A percentile compares a stretch with the other conserved stretches of the same genome.
These are phyloP conservation scores for Celastrina argiolus DNA, from an alignment of 2,888 invertebrate genomes.

Conservation along the genomic window DNA sequence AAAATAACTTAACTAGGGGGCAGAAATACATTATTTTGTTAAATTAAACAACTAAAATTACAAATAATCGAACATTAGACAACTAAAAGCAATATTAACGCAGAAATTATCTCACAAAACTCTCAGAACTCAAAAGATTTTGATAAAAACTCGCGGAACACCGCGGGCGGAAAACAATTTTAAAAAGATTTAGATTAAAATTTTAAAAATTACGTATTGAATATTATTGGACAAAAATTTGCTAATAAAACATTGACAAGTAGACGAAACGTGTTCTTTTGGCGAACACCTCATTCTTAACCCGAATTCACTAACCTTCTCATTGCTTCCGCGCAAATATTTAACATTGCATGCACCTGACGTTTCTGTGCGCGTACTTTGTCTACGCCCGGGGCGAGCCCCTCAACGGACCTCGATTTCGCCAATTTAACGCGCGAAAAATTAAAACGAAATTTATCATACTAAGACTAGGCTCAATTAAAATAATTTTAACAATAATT, in stretches of 20 bases:
- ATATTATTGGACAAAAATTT: slow-evolving; percentile 54
- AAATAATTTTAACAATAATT: slow-evolving; percentile 66
- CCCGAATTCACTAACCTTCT: slow-evolving; percentile 75
- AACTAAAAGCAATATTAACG: slow-evolving; percentile 68
- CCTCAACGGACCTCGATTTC: slow-evolving; percentile 28
- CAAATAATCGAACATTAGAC: slow-evolving; percentile 67
- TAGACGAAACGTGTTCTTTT: slow-evolving; percentile 46
- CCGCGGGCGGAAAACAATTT: slow-evolving; percentile 24
- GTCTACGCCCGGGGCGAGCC: slow-evolving; percentile 1
- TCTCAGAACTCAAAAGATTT: slow-evolving; percentile 61
- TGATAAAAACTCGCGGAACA: slow-evolving; percentile 35
- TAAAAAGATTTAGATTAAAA: slow-evolving; percentile 42
- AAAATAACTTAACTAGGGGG: slow-evolving; percentile 76
- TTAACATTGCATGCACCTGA: slow-evolving; percentile 45
- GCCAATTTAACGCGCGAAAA: slow-evolving; percentile 49
- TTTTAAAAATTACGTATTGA: slow-evolving; percentile 56
- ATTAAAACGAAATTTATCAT: slow-evolving; percentile 65
- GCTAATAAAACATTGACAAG: slow-evolving; percentile 59
- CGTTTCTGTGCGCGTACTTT: slow-evolving; percentile 57
- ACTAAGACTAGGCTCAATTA: slow-evolving; percentile 75
- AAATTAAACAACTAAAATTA: slow-evolving; percentile 70
- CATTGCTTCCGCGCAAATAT: slow-evolving; percentile 61
- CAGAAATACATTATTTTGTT: slow-evolving; percentile 76
- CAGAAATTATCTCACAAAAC: slow-evolving; percentile 62
- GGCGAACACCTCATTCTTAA: slow-evolving; percentile 50